Conservation (phyloP, 1,140 invertebrate genomes). For the Cydia strobilella region DNA sequence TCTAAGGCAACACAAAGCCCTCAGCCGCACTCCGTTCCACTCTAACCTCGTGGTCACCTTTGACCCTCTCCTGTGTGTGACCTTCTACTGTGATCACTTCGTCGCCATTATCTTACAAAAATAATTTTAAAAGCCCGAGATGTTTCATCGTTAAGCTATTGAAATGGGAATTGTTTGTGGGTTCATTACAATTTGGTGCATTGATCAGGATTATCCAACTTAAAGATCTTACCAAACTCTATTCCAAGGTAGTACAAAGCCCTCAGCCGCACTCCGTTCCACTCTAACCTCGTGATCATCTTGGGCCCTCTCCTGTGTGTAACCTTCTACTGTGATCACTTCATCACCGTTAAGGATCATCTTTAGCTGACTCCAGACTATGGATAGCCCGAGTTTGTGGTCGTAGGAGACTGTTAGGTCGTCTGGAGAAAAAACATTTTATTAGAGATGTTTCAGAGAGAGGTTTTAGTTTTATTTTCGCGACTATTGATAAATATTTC, state of each 20-base stretch:
- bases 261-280: constrained; percentile 87
- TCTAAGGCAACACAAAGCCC: background rate
- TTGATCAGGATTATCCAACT: constrained; percentile 71
- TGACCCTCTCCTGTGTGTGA: constrained; percentile 81
- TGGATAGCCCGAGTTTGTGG: constrained; percentile 59
- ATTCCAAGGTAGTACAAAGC: constrained; percentile 86
- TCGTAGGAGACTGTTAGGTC: constrained; percentile 67
- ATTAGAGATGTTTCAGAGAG: constrained; percentile 1
- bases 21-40: background rate
- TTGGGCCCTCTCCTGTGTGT: constrained; percentile 81
- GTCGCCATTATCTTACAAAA: constrained; percentile 86
- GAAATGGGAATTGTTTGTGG: too few species aligned
- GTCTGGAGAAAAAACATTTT: constrained; percentile 46
- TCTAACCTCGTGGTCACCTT: constrained; percentile 83
- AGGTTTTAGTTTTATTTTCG: too few species aligned
- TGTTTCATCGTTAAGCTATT: too few species aligned
- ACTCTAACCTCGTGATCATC: constrained; percentile 83
- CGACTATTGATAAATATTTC: too few species aligned
- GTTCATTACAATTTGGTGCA: too few species aligned
- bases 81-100: constrained; percentile 90
- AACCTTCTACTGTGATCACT: constrained; percentile 87
- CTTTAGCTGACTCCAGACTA: constrained; percentile 66
- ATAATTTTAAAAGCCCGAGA: too few species aligned
- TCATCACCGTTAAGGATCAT: constrained; percentile 88
- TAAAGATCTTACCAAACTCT: constrained; percentile 88